phyloP scores from a whole-genome alignment of 1,140 invertebrate species.

The Mactra quadrangularis region DNA sequence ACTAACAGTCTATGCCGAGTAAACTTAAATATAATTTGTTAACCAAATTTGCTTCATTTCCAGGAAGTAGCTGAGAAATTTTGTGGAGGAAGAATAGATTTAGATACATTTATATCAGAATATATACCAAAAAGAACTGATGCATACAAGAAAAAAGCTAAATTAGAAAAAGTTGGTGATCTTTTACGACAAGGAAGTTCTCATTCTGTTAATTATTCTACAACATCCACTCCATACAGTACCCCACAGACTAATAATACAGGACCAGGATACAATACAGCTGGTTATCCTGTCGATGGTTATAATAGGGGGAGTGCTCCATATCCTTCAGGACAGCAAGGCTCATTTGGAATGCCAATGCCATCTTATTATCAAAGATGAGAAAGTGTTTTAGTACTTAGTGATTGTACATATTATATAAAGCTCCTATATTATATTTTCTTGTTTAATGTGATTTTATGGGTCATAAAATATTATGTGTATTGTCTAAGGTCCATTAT shows the following conservation, averaged over 20 bases:
- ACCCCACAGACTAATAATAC: slow-evolving; percentile 4
- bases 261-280: too few relatives aligned
- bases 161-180: slow-evolving; percentile 94
- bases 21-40: too few relatives aligned
- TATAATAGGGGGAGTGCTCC: slow-evolving; percentile 15
- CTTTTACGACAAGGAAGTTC: slow-evolving; percentile 84
- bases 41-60: slow-evolving; percentile 46
- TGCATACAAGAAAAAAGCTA: slow-evolving; percentile 92
- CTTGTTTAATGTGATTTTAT: too few relatives aligned
- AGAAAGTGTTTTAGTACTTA: slow-evolving; percentile 5
- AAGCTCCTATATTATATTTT: too few relatives aligned
- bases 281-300: not conserved
- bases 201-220: slow-evolving; percentile 10
- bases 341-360: slow-evolving; percentile 17
- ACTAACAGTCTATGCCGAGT: too few relatives aligned
- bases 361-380: slow-evolving; percentile 43
- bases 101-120: slow-evolving; percentile 91
- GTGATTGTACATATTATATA: too few relatives aligned
- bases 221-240: not conserved
- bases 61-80: slow-evolving; percentile 88
- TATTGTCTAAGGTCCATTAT: too few relatives aligned
- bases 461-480: too few relatives aligned
- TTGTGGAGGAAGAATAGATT: slow-evolving; percentile 88
- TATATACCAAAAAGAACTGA: slow-evolving; percentile 89
- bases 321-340: slow-evolving; percentile 16